Evolutionary conservation across 35 echinoderm and acorn worm species (phyloP).

Genomic region (Amphiura filiformis): DNA sequence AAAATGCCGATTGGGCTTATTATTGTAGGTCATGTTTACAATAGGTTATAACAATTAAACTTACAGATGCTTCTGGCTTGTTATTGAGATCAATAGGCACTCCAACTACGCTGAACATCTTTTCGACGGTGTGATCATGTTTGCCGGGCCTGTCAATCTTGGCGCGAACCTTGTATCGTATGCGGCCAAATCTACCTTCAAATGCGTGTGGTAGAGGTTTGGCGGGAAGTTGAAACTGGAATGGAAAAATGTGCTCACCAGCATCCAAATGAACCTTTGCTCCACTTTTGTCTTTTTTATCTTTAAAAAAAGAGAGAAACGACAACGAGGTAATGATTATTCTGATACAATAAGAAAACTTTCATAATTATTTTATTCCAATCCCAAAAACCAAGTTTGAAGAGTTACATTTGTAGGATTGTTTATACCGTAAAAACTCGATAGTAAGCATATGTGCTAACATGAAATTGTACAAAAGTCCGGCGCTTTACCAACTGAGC

Average conservation of each 20-base stretch:
- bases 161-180: slow-evolving; percentile 47
- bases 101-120: slow-evolving; percentile 41
- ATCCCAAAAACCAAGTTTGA: too few relatives aligned
- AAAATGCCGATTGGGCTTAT: too few relatives aligned
- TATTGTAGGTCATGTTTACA: too few relatives aligned
- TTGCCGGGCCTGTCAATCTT: slow-evolving; percentile 72
- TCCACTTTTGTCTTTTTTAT: background rate
- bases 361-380: too few relatives aligned
- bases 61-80: background rate
- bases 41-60: background rate
- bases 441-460: too few relatives aligned
- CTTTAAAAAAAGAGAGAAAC: background rate
- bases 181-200: slow-evolving; percentile 48
- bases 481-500: too few relatives aligned
- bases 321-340: too few relatives aligned
- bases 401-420: too few relatives aligned
- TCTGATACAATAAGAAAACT: too few relatives aligned
- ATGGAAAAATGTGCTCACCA: slow-evolving; percentile 58
- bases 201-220: slow-evolving; percentile 36
- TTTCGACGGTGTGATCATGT: slow-evolving; percentile 46
- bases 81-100: slow-evolving; percentile 40
- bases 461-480: too few relatives aligned
- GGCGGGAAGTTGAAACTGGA: slow-evolving; percentile 46
- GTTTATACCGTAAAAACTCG: too few relatives aligned
- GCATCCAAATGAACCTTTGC: slow-evolving; percentile 1